Conservation (phyloP, 2,113 vertebrate genomes). For the Bos javanicus region DNA sequence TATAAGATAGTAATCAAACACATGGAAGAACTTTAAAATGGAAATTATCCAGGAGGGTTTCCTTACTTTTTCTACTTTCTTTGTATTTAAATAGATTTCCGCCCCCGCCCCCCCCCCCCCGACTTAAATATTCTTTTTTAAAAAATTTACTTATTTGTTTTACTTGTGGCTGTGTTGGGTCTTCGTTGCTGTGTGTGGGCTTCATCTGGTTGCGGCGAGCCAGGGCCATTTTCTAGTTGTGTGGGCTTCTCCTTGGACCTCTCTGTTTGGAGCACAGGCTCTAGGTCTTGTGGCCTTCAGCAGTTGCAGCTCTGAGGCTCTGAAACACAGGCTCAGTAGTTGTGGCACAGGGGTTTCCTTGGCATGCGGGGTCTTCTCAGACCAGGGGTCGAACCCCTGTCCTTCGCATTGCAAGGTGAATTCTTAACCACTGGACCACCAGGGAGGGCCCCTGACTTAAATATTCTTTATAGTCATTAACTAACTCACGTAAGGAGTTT, state of each 20-base stretch:
- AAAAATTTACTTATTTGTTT: neutral
- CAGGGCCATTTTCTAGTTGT: neutral
- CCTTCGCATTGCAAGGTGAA: neutral
- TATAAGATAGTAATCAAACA: neutral
- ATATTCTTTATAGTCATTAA: neutral
- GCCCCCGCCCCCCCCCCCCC: neutral
- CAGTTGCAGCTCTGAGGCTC: neutral
- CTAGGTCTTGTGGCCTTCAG: neutral
- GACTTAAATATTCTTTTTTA: neutral
- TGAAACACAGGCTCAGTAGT: neutral
- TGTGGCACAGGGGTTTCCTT: neutral
- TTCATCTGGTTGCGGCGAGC: accelerated
- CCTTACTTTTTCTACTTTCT: conserved; percentile 16
- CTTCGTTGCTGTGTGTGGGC: neutral
- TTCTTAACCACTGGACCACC: neutral
- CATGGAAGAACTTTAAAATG: neutral
- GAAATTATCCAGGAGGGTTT: neutral
- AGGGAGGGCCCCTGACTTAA: neutral
- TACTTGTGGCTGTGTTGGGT: neutral
- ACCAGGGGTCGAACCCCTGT: neutral
- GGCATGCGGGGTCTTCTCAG: neutral
- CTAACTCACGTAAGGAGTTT: neutral
- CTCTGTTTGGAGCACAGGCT: neutral
- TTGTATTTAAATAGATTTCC: neutral
- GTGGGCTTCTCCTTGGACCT: neutral